phyloP scores from a whole-genome alignment of 2,888 invertebrate species.

The Clivina fossor region DNA sequence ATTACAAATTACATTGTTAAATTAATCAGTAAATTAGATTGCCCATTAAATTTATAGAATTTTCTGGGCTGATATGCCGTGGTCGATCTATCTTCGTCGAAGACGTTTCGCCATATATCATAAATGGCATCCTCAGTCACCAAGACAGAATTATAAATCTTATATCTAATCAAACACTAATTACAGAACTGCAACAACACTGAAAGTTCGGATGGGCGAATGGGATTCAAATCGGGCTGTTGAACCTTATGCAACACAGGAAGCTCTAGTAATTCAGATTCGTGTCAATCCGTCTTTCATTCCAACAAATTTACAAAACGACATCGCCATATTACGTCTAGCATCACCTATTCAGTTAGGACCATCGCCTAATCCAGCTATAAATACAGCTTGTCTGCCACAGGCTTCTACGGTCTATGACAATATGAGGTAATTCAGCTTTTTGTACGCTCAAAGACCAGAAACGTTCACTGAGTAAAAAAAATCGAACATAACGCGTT shows the following conservation, averaged over 20 bases:
- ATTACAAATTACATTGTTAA: too few relatives aligned
- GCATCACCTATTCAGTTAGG: conserved; percentile 60
- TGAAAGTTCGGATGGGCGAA: conserved; percentile 60
- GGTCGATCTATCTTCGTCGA: too few relatives aligned
- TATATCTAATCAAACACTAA: too few relatives aligned
- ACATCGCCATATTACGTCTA: conserved; percentile 79
- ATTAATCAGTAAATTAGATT: too few relatives aligned
- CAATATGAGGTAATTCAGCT: conserved; percentile 27
- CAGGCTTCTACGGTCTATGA: conserved; percentile 40
- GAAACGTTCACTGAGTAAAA: neutral
- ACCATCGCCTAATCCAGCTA: conserved; percentile 61
- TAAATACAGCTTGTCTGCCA: conserved; percentile 60
- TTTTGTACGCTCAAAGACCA: neutral
- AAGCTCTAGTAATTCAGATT: conserved; percentile 56
- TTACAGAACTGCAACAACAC: conserved; percentile 15
- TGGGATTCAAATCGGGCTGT: conserved; percentile 69
- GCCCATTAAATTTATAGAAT: too few relatives aligned
- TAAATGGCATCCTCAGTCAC: too few relatives aligned
- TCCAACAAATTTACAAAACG: conserved; percentile 72
- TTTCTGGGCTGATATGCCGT: too few relatives aligned
- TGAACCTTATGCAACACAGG: conserved; percentile 68
- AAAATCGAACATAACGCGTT: neutral
- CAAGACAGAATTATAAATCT: too few relatives aligned
- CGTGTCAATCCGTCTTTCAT: conserved; percentile 65
- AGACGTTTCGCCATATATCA: too few relatives aligned